Percentiles rank a stretch among this genome's conserved stretches.
Conservation (phyloP, 2,797 vertebrate genomes). For the Hoplostethus mediterraneus region DNA sequence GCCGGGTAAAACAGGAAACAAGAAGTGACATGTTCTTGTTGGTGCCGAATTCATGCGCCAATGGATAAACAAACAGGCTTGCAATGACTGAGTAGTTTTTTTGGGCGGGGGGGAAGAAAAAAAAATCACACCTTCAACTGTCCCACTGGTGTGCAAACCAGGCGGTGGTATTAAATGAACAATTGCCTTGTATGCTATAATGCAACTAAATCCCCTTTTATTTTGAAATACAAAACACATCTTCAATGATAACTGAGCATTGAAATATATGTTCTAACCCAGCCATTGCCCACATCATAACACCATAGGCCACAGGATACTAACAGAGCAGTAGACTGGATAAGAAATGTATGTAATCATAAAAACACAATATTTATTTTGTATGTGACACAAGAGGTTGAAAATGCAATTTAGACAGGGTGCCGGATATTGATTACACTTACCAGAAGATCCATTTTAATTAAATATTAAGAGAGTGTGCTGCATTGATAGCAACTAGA, state of each 20-base stretch:
- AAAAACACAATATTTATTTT: constrained; percentile 83
- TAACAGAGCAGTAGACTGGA: constrained; percentile 16
- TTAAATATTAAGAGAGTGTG: constrained; percentile 87
- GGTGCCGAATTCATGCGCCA: constrained; percentile 68
- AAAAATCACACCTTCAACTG: constrained; percentile 52
- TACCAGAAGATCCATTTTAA: constrained; percentile 88
- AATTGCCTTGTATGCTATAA: constrained; percentile 8
- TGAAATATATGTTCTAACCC: constrained; percentile 1
- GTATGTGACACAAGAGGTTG: constrained; percentile 82
- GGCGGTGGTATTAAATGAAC: constrained; percentile 10
- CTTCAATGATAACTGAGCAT: not conserved
- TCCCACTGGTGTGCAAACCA: constrained; percentile 3
- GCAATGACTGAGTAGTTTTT: constrained; percentile 55
- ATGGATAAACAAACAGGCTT: constrained; percentile 72
- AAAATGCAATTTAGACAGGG: constrained; percentile 86
- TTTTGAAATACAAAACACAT: not conserved
- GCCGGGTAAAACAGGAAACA: constrained; percentile 76
- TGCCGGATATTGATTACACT: constrained; percentile 86
- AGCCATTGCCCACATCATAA: constrained; percentile 11
- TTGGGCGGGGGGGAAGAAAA: constrained; percentile 12
- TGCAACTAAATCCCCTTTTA: constrained; percentile 1
- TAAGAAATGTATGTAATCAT: constrained; percentile 64
- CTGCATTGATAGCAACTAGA: constrained; percentile 77
- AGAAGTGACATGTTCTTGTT: constrained; percentile 79
- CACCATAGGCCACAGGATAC: constrained; percentile 35